Evolutionary conservation across 2,113 vertebrate genomes (phyloP), one percentile per base, ranked within the genome.

Genomic region (Noctilio leporinus): DNA sequence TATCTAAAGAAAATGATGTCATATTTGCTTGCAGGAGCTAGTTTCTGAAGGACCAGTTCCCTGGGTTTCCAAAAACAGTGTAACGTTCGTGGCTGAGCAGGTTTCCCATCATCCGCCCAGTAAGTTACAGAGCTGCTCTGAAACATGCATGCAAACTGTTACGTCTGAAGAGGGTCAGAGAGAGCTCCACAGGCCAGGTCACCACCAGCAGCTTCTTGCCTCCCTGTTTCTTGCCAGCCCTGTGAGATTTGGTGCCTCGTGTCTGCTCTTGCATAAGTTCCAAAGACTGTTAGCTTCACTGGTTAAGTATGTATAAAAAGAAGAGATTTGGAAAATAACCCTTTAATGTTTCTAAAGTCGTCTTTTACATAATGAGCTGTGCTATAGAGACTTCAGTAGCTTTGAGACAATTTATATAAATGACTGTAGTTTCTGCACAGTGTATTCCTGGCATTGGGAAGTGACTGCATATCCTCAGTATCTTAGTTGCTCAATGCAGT

Each of bases 31-130:
- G 6, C 97, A 99, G 99, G 99, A 99, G 91, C 97, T 98, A 0
- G 98, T 99, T 86, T 98, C 99, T n/a, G 99, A 99, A 55, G 99
- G 99, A 95, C 99, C 99, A 33, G 97, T 99, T 84, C 99, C 99
- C 1, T 99, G 98, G 98, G 99, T 99, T 97, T 99, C 99, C 76
- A 98, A 98, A 97, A 98, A 98, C 98, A 99, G 98, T 40, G 99
- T 99, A 81, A 99, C 99, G 3, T 99, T 99, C 83, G 99, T 99
- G 98, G 99, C 99, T 91, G 99, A 99, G 98, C 99, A 99, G 98
- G 99, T 99, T 97, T 99, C 99, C 97, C 99, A 99, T 97, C 99
- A 99, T 96, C 99, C 99, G 67, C 99, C 99, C 96, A 99, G 99
- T 99, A 98, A 99, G 99, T 99, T 51, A 73, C 53, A 87, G 53